Base-by-base conservation (phyloP, 2,888 invertebrate species). In the Cryptocheilus praepositus region DNA sequence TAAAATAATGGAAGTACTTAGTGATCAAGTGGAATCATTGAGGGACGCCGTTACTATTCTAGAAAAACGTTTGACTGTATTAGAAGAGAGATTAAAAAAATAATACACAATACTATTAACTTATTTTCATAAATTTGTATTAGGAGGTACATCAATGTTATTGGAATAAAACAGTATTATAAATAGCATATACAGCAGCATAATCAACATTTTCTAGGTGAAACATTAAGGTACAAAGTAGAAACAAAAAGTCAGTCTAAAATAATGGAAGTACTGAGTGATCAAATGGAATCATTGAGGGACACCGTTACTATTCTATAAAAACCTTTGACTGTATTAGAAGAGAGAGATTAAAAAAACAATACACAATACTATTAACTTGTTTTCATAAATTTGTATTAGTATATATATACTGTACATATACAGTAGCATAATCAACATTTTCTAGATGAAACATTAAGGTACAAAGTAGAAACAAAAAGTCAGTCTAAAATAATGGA, bases 251-350 rank as follows among this genome's bases (percentile, higher is more conserved):
- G 46, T 51, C 67, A 70, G 43, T 70, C 16, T 51, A 73, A 51
- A 19, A 44, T 77, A 68, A 89, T 91, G 0, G 90, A 90, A 89
- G 90, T 90, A 51, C 89, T 92, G 77, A 90, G 90, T 67, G 90
- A 91, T 70, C 91, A 92, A 84, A 86, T 92, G 57, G 91, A 91
- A 86, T 90, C 90, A 15, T 85, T 92, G 11, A 90, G 91, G 80
- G 90, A 91, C 81, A 91, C 91, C 53, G 89, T 92, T n/a, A 89
- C 90, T 74, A 77, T 91, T 61, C 89, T 92, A 59, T 91, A 92
- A 76, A 85, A 92, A 77, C 89, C 92, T 71, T 86, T 92, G 15
- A 90, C 89, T 57, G 89, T 89, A 55, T 80, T 92, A 59, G 92
- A 92, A 87, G 89, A 90, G n/a, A n/a, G 75, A 86, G 86, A 77